phyloP scores from a whole-genome alignment of 2,113 vertebrate genomes.

The Numida meleagris region DNA sequence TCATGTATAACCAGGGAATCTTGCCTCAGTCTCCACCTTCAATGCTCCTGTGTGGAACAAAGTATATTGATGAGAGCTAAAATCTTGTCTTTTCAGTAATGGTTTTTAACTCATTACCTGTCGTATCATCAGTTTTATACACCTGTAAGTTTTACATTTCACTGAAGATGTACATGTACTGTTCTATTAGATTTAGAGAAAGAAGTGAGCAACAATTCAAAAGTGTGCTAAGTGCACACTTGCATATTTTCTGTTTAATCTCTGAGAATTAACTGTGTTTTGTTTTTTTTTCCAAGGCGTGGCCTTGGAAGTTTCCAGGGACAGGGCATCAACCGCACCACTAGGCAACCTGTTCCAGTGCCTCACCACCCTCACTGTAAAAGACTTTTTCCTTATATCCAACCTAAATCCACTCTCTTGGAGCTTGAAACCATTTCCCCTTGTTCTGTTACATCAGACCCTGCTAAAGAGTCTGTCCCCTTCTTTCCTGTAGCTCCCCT shows the following conservation, averaged over 20 bases:
- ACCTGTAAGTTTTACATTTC: not conserved
- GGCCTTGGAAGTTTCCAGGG: too few species aligned
- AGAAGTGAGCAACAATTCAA: not conserved
- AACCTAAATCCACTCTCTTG: too few species aligned
- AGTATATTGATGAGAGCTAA: not conserved
- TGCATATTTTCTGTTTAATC: not conserved
- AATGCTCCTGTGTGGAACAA: not conserved
- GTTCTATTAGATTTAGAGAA: not conserved
- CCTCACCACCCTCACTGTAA: too few species aligned
- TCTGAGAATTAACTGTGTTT: not conserved
- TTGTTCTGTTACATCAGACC: too few species aligned
- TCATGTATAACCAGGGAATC: not conserved
- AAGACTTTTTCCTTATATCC: too few species aligned
- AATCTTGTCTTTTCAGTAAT: not conserved
- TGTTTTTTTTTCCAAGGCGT: not conserved
- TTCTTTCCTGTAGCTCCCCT: too few species aligned
- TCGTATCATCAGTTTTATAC: not conserved
- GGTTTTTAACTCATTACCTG: not conserved
- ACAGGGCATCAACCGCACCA: too few species aligned
- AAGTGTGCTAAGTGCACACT: not conserved
- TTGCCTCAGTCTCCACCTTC: fast-evolving
- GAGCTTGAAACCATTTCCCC: too few species aligned
- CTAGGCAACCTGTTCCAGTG: too few species aligned
- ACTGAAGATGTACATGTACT: not conserved
- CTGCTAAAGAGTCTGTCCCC: too few species aligned